Base-by-base conservation (phyloP, 2,113 vertebrate species). In the Verasper variegatus region DNA sequence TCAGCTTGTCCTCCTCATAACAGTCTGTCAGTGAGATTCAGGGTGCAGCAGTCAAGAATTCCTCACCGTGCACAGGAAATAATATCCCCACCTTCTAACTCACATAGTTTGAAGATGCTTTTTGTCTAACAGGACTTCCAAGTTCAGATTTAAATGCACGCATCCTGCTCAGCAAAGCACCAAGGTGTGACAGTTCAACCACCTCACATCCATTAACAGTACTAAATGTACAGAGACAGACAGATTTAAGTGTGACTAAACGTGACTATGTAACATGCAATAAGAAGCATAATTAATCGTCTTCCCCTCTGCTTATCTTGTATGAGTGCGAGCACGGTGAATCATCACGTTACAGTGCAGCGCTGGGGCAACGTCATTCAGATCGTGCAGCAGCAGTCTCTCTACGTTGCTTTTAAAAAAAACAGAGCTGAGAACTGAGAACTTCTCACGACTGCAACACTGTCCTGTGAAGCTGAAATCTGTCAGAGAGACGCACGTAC, bases 401-500 rank as follows among this genome's bases (percentile, higher is more conserved):
- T 83, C 49, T 4, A 12, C 7, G 15, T 14, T 15, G 47, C 1
- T 70, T 76, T 81, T 31, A 20, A 21, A 72, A 80, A 81, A 83
- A 68, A 60, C 73, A 60, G 58, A 73, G 68, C 59, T 20, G 79
- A 72, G 68, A 81, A 61, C 26, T 42, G 42, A 18, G 47, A 51
- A 42, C 40, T 3, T 42, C 11, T 42, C 2, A 9, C 10, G 37
- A 11, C 74, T 20, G 0, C 61, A 56, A 26, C 42, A 5, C 23
- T 1, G 64, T 8, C 20, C 57, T 26, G 31, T 8, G 54, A 71
- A 71, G 60, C 27, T 1, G 9, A 66, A 40, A 71, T 45, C 15
- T 58, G 37, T 81, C 61, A 62, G 63, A 75, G 47, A 74, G 24
- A 59, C 11, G 23, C 27, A 87, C 92, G 27, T 89, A 95, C 95